Evolutionary conservation across 2,797 vertebrate species (phyloP), one percentile per base, ranked within the genome.

Genomic region (Bucorvus abyssinicus): DNA sequence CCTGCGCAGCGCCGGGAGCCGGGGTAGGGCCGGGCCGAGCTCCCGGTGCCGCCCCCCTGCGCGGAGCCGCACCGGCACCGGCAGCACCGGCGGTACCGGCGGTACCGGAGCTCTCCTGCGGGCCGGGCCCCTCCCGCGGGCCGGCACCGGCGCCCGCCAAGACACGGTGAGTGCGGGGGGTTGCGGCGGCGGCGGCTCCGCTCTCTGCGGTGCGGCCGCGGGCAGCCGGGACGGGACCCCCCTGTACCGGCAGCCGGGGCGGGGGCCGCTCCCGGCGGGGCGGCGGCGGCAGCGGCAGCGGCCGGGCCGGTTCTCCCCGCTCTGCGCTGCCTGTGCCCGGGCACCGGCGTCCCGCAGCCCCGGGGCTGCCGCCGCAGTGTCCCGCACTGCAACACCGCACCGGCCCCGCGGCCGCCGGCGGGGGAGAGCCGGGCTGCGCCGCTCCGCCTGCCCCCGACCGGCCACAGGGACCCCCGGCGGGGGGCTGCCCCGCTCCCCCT

Each of bases 331-430:
- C 45, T 32, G n/a, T 2, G 38, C 64, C 44, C 56, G 67, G 82
- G 14, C 53, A 18, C 87, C 84, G 65, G 65, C 29, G 56, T 91
- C 80, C 94, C 91, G 80, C 88, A 91, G 84, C 91, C 32, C 45
- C 65, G 81, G 88, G 56, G 87, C 84, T 13, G 64, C 84, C 87
- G 81, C 90, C 90, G 93, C 93, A 90, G 90, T 94, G 87, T 70
- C 87, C 87, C 79, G 90, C 93, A 84, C 79, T 90, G 93, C 90
- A 87, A 87, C 75, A 76, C 93, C 75, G 78, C 93, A 38, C 93
- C 76, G 89, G 82, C 75, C 22, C 42, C 52, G 34, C 59, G 47
- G n/a, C 55, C 9, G 18, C 56, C 15, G 50, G 44, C 15, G 55
- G 63, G 57, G 55, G 18, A 14, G 34, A 38, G 12, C 19, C 42